Base-by-base conservation (phyloP, 2,797 vertebrate species). In the Sciurus vulgaris region DNA sequence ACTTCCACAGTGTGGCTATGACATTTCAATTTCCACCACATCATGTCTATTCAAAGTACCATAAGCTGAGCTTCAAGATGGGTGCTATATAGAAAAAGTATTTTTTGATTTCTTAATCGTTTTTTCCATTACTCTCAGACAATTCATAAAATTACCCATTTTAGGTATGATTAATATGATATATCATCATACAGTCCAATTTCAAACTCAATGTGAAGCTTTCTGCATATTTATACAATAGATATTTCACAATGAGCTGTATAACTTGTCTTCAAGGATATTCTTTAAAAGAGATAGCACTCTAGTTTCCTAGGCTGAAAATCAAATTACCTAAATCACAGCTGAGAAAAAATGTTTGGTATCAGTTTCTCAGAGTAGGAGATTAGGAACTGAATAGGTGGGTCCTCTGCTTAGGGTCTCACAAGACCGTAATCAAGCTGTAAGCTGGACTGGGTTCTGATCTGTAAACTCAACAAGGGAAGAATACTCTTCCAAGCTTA, bases 11-110 rank as follows among this genome's bases (percentile, higher is more conserved):
- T 81, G 93, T 24, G 97, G 95, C 65, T 89, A 6, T 98, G 98
- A 98, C 98, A 98, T 98, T 98, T 98, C 92, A 92, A 0, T 97
- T 93, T 97, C 69, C 72, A 90, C 96, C 97, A 96, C 33, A 79
- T 3, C 0, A 1, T 22, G 9, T n/a, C 74, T 70, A 41, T 85
- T 93, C 79, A 84, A 96, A 95, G 97, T 92, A 96, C 89, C 97
- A 97, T 92, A 89, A 96, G 91, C 95, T 94, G 95, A 93, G 69
- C 61, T 97, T 97, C 95, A 95, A 93, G 73, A 30, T 81, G 78
- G 81, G 12, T 51, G 81, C 70, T 83, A 92, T 93, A 47, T 26
- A 91, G 17, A 88, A 95, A 91, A 13, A 82, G 18, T 20, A 4
- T 6, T 79, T 87, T 94, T 94, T 11, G 33, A 83, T 84, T 82